Conservation (phyloP, 2,113 vertebrate genomes). For the Cebus imitator region DNA sequence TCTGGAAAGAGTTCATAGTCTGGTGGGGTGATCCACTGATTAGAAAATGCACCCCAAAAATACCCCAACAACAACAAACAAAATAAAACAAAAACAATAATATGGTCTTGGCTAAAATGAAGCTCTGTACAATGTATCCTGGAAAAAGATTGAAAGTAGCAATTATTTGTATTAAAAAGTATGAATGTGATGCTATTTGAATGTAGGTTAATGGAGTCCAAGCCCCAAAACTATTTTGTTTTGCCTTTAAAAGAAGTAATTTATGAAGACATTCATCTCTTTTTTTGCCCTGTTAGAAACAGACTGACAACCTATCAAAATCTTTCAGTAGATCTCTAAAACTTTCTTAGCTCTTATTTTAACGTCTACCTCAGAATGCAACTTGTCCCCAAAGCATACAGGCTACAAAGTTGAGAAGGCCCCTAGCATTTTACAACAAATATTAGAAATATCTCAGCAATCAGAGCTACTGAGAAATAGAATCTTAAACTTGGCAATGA, state of each 20-base stretch:
- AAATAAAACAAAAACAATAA: accelerated
- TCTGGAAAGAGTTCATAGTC: not conserved
- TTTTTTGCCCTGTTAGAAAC: not conserved
- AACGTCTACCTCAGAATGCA: not conserved
- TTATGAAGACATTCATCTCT: not conserved
- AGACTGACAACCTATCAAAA: not conserved
- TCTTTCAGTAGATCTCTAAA: not conserved
- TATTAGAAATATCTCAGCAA: constrained; percentile 9
- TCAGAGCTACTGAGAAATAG: constrained; percentile 41
- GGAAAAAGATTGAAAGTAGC: not conserved
- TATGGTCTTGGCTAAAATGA: no score
- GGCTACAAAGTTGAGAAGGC: not conserved
- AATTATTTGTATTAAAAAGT: not conserved
- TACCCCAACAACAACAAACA: not conserved
- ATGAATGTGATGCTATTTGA: not conserved
- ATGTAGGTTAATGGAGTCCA: no score
- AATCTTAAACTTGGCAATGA: constrained; percentile 65
- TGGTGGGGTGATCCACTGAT: not conserved
- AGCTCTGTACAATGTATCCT: accelerated
- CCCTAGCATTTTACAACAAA: not conserved
- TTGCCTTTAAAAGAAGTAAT: not conserved
- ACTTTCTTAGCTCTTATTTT: not conserved
- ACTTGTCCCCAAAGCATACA: accelerated
- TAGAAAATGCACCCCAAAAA: not conserved
- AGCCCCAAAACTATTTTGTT: not conserved